Conservation (phyloP, 1,140 invertebrate genomes). For the Heterodera carotae region DNA sequence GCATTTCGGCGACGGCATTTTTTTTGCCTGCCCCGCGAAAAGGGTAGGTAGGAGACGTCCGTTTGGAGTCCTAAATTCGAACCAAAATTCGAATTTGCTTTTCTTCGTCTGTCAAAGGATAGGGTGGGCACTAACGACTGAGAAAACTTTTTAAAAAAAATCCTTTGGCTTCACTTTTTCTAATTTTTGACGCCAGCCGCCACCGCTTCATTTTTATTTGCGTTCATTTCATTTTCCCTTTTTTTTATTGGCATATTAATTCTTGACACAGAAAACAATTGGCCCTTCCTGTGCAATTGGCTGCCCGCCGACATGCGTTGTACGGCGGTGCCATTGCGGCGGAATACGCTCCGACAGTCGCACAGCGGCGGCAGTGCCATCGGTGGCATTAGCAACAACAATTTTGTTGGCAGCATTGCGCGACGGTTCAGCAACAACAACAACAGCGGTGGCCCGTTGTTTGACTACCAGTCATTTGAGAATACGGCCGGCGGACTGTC, state of each 20-base stretch:
- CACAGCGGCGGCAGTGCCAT: too few species aligned
- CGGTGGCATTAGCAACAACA: not conserved
- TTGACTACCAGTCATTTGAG: conserved; percentile 26
- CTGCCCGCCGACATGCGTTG: conserved; percentile 20
- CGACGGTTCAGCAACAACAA: conserved; percentile 22
- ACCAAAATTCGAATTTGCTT: too few species aligned
- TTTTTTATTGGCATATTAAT: conserved; percentile 9
- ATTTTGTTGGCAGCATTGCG: not conserved
- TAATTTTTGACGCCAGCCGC: too few species aligned
- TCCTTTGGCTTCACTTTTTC: not conserved
- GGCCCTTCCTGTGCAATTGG: conserved; percentile 30
- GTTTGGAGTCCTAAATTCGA: too few species aligned
- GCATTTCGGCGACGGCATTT: too few species aligned
- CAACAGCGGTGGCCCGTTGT: conserved; percentile 15
- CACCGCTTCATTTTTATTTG: too few species aligned
- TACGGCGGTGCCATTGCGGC: not conserved
- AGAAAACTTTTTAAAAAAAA: not conserved
- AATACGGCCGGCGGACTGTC: conserved; percentile 9
- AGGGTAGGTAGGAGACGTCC: too few species aligned
- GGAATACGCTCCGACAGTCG: not conserved
- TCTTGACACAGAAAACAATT: conserved; percentile 29
- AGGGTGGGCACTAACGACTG: not conserved
- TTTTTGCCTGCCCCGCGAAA: too few species aligned
- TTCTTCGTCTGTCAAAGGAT: too few species aligned
- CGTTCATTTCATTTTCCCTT: too few species aligned